Evolutionary conservation across 2,797 vertebrate species (phyloP).

Genomic region (Acrocephalus scirpaceus): DNA sequence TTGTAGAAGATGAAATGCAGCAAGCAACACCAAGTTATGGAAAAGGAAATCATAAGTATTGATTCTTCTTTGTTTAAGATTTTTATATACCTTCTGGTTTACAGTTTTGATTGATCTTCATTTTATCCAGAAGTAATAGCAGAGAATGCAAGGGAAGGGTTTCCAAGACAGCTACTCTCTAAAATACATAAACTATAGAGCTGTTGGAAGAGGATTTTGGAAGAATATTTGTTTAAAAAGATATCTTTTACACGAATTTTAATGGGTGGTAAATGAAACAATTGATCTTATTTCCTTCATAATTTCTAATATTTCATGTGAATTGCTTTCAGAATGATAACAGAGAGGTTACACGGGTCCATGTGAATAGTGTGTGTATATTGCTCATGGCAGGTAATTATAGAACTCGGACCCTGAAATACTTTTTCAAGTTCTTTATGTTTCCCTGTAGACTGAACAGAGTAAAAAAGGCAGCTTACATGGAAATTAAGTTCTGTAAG

Average conservation of each 20-base stretch:
- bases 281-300: background rate
- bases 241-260: background rate
- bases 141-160: background rate
- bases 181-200: background rate
- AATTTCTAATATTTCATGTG: background rate
- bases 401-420: background rate
- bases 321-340: background rate
- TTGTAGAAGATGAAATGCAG: background rate
- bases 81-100: background rate
- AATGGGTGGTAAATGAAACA: background rate
- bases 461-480: background rate
- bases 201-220: background rate
- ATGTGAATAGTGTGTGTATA: fast-evolving
- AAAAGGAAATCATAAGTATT: background rate
- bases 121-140: background rate
- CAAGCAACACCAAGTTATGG: background rate
- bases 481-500: background rate
- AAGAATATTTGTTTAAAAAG: background rate
- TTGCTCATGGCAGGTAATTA: background rate
- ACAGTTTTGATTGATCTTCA: background rate
- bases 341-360: background rate
- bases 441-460: background rate
- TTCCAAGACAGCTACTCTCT: background rate
- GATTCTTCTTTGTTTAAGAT: background rate
- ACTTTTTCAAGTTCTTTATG: background rate